phyloP scores from a whole-genome alignment of 1,140 invertebrate species.

The Euwallacea similis region DNA sequence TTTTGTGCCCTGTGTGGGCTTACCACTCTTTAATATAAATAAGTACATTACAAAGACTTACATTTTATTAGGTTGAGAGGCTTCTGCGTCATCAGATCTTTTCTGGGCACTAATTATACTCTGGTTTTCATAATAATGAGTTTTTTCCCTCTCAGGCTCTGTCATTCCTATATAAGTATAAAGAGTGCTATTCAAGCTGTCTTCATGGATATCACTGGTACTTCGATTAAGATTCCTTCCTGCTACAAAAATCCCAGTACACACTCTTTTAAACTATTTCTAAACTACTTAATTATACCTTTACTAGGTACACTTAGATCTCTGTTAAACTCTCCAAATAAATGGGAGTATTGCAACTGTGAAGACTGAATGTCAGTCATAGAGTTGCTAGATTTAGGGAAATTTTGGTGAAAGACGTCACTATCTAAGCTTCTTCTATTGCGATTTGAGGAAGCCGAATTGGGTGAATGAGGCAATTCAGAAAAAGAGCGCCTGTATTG shows the following conservation, averaged over 20 bases:
- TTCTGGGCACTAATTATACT: slow-evolving; percentile 52
- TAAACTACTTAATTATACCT: not conserved
- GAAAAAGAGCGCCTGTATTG: slow-evolving; percentile 68
- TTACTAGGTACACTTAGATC: slow-evolving; percentile 22
- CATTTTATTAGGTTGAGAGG: not conserved
- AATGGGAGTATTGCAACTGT: slow-evolving; percentile 24
- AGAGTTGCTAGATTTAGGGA: slow-evolving; percentile 51
- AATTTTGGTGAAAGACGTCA: slow-evolving; percentile 43
- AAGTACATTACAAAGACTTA: not conserved
- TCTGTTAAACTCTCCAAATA: slow-evolving; percentile 29
- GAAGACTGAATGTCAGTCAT: slow-evolving; percentile 52
- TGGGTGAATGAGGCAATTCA: slow-evolving; percentile 57
- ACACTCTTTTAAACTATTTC: no score
- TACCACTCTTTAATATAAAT: no score
- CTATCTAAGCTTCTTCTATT: slow-evolving; percentile 58
- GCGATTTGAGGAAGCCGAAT: slow-evolving; percentile 48
- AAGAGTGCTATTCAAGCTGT: slow-evolving; percentile 46
- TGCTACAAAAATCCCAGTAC: not conserved
- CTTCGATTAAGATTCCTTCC: slow-evolving; percentile 46
- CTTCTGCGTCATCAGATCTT: slow-evolving; percentile 26
- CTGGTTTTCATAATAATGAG: slow-evolving; percentile 51
- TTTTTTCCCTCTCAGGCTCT: slow-evolving; percentile 54
- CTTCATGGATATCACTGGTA: slow-evolving; percentile 46
- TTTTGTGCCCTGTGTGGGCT: no score
- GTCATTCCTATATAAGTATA: slow-evolving; percentile 65